Percentiles rank a stretch among this genome's conserved stretches.
Evolutionary conservation across 2,113 vertebrate species (phyloP).

Genomic region (Rhea americana): DNA sequence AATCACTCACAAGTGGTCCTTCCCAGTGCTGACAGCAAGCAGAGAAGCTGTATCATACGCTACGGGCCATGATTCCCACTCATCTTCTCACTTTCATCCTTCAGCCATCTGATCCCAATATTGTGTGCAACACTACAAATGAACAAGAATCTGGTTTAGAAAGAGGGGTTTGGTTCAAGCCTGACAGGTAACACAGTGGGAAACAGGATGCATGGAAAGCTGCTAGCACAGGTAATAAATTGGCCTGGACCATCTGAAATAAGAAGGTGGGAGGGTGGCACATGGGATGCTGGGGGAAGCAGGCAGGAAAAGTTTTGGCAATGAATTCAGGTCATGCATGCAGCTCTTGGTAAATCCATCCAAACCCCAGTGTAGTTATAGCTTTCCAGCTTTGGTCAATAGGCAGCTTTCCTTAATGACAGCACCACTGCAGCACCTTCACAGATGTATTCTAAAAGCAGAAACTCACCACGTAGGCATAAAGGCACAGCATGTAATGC

Average conservation of each 20-base stretch:
- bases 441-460: background rate
- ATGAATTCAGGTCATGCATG: background rate
- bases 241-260: background rate
- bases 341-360: background rate
- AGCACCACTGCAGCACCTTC: background rate
- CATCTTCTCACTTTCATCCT: background rate
- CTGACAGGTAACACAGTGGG: background rate
- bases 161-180: background rate
- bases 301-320: background rate
- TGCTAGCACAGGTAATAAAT: rapidly evolving
- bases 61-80: background rate
- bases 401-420: background rate
- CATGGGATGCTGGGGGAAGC: background rate
- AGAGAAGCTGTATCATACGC: background rate
- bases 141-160: background rate
- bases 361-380: background rate
- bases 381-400: background rate
- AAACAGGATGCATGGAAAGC: background rate
- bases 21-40: background rate
- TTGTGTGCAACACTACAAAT: rapidly evolving
- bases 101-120: background rate
- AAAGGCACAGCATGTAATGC: background rate
- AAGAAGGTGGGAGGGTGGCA: background rate
- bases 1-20: background rate
- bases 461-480: background rate